phyloP scores from a whole-genome alignment of 1,140 invertebrate genomes.

The Bombus difficillimus region DNA sequence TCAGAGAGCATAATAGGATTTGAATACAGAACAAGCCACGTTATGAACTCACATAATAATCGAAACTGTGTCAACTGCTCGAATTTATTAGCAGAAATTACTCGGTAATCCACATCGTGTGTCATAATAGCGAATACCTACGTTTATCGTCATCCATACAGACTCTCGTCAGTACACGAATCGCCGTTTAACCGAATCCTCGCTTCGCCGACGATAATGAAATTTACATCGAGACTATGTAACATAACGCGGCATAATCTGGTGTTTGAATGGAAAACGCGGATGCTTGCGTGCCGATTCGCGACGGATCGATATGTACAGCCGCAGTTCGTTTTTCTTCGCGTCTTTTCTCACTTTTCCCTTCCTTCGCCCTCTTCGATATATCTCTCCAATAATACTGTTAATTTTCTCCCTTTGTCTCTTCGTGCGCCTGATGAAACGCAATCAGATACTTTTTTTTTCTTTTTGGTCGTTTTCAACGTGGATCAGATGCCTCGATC shows the following conservation, averaged over 20 bases:
- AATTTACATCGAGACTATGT: conserved; percentile 39
- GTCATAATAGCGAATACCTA: not conserved
- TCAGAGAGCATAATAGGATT: not conserved
- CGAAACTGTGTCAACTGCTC: conserved; percentile 3
- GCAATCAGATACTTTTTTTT: too few relatives aligned
- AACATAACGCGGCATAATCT: conserved; percentile 52
- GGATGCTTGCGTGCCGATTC: conserved; percentile 43
- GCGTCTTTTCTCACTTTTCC: not conserved
- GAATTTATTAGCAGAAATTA: conserved; percentile 16
- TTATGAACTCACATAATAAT: not conserved
- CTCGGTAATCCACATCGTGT: conserved; percentile 1
- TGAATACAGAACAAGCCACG: not conserved
- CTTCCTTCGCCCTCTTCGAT: not conserved
- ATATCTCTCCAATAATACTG: not conserved
- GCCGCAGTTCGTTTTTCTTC: not conserved
- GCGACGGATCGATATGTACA: conserved; percentile 54
- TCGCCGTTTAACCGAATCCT: not conserved
- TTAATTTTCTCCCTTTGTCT: not conserved
- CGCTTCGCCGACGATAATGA: conserved; percentile 20
- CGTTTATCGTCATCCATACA: not conserved
- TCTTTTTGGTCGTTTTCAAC: not conserved
- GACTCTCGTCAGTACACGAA: not conserved
- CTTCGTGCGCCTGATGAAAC: not conserved
- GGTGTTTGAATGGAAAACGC: conserved; percentile 40
- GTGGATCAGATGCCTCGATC: too few relatives aligned